Evolutionary conservation across 2,113 vertebrate species (phyloP).

Genomic region (Odontesthes bonariensis): DNA sequence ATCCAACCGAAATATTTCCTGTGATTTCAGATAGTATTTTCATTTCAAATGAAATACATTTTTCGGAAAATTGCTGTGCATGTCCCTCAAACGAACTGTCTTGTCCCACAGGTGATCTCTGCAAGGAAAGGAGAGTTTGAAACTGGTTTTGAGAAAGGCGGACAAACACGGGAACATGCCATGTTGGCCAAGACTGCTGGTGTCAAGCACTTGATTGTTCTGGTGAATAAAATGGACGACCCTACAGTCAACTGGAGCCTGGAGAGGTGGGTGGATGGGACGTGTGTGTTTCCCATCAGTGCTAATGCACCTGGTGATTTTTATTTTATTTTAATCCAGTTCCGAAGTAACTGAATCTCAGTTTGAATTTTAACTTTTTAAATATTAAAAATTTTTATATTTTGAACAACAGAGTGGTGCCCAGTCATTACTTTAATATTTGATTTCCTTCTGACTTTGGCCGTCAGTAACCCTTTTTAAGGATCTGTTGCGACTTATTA

Average conservation of each 20-base stretch:
- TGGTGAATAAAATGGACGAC: slow-evolving; percentile 99
- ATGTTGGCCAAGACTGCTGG: slow-evolving; percentile 99
- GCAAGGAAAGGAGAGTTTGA: slow-evolving; percentile 99
- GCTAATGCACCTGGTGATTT: no score
- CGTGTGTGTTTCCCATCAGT: no score
- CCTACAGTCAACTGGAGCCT: slow-evolving; percentile 99
- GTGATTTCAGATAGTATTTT: neutral
- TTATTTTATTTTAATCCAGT: no score
- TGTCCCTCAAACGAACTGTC: neutral
- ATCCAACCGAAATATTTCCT: no score
- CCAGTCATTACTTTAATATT: no score
- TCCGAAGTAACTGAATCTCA: no score
- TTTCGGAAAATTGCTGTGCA: neutral
- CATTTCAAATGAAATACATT: neutral
- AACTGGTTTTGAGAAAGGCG: slow-evolving; percentile 99
- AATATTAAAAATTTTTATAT: no score
- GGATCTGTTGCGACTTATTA: no score
- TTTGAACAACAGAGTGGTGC: no score
- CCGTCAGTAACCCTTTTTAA: no score
- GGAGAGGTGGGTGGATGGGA: slow-evolving; percentile 85
- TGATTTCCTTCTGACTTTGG: no score
- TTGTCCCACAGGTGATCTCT: slow-evolving; percentile 91
- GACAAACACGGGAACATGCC: slow-evolving; percentile 97
- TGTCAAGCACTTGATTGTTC: slow-evolving; percentile 97
- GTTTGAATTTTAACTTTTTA: no score